A percentile compares a stretch with the other conserved stretches of the same genome.
These are phyloP conservation scores for Drosophila borealis DNA, from an alignment of 2,888 invertebrate genomes.

Conservation along the genomic window DNA sequence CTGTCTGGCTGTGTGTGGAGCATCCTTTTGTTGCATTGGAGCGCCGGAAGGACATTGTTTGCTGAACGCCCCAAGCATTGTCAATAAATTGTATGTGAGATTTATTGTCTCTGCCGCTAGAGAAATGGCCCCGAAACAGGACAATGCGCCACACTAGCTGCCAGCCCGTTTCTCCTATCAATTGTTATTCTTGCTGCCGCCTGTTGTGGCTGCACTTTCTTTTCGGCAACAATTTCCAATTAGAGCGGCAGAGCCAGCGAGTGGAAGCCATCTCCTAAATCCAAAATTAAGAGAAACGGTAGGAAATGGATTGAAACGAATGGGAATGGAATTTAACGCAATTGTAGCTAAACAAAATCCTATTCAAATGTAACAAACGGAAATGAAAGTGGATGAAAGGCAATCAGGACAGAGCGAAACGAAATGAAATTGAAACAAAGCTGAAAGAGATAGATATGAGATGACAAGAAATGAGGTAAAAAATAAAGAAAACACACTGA, in stretches of 20 bases:
- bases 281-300: too few relatives aligned
- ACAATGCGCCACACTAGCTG: conserved; percentile 37
- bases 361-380: too few relatives aligned
- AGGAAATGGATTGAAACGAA: not conserved
- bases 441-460: not conserved
- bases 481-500: not conserved
- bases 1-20: conserved; percentile 6
- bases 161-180: conserved; percentile 7
- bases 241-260: conserved; percentile 11
- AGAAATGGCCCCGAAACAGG: conserved; percentile 51
- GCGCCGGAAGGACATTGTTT: conserved; percentile 75
- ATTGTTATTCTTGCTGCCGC: conserved; percentile 19
- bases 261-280: not conserved
- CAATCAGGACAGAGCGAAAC: too few relatives aligned
- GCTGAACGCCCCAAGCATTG: conserved; percentile 74
- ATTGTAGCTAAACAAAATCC: too few relatives aligned
- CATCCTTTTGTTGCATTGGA: conserved; percentile 60
- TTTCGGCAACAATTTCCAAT: conserved; percentile 48
- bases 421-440: too few relatives aligned
- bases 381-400: too few relatives aligned
- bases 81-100: conserved; percentile 79
- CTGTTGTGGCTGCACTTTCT: conserved; percentile 29
- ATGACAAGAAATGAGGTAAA: not conserved
- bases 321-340: not conserved
- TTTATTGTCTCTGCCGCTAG: conserved; percentile 66